These are phyloP conservation scores for Leguminivora glycinivorella DNA, from an alignment of 1,140 invertebrate genomes.

Conservation along the genomic window DNA sequence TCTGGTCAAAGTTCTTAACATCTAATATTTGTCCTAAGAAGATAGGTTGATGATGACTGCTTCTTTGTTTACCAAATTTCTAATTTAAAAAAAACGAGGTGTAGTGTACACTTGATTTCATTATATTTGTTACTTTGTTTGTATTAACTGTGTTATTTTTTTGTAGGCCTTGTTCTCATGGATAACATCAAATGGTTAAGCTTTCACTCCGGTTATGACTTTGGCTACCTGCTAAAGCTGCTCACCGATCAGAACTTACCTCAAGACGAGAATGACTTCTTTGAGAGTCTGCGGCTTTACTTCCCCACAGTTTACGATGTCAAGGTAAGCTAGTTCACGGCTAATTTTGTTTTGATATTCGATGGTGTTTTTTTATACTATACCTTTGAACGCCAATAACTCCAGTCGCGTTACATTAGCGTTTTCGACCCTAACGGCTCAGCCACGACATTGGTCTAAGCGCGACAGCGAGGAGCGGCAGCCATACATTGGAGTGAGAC, in stretches of 20 bases:
- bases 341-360: background rate
- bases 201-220: constrained; percentile 98
- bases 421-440: too few species aligned
- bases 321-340: constrained; percentile 81
- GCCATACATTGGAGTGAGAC: too few species aligned
- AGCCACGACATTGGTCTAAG: too few species aligned
- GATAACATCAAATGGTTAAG: constrained; percentile 98
- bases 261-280: constrained; percentile 96
- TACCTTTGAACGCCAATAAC: too few species aligned
- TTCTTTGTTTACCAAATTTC: too few species aligned
- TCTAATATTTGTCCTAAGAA: too few species aligned
- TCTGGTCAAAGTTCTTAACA: too few species aligned
- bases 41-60: too few species aligned
- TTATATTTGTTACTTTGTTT: background rate
- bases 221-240: constrained; percentile 98
- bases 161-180: constrained; percentile 90
- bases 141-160: constrained; percentile 8
- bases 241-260: constrained; percentile 94
- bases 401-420: too few species aligned
- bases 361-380: too few species aligned
- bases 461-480: too few species aligned
- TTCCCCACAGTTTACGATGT: constrained; percentile 99
- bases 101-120: background rate
- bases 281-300: constrained; percentile 94
- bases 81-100: too few species aligned